Conservation (phyloP, 23 tunicate species). For the Botrylloides violaceus region DNA sequence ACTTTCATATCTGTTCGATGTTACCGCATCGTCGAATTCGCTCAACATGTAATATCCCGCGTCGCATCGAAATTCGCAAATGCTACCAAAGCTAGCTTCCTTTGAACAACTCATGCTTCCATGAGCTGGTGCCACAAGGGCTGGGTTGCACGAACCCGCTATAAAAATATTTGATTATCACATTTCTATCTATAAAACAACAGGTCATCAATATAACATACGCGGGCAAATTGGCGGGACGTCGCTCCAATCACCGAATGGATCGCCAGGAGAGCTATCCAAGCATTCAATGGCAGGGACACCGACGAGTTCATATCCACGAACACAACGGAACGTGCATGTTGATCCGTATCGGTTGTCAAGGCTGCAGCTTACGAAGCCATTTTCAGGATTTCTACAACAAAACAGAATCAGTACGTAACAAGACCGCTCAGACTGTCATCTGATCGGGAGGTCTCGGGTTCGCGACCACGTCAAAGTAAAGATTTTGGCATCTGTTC, state of each 20-base stretch:
- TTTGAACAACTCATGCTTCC: conserved; percentile 29
- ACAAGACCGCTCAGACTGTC: too few relatives aligned
- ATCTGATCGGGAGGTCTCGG: too few relatives aligned
- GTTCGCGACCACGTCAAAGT: too few relatives aligned
- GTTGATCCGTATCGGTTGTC: conserved; percentile 14
- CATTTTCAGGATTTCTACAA: conserved; percentile 18
- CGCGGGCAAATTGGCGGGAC: conserved; percentile 46
- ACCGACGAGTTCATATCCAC: conserved; percentile 28
- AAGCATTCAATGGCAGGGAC: conserved; percentile 17
- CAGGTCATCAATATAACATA: conserved; percentile 16
- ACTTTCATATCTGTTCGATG: conserved; percentile 12
- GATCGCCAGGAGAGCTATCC: conserved; percentile 47
- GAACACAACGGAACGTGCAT: conserved; percentile 33
- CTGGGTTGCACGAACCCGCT: conserved; percentile 39
- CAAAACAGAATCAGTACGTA: too few relatives aligned
- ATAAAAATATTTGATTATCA: background rate
- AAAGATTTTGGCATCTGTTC: too few relatives aligned
- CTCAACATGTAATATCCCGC: conserved; percentile 34
- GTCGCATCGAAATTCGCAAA: conserved; percentile 36
- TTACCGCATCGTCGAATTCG: conserved; percentile 14
- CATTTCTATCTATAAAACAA: background rate
- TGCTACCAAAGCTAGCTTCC: conserved; percentile 25
- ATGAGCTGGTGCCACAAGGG: conserved; percentile 23
- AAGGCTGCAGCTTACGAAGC: conserved; percentile 19
- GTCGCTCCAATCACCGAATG: conserved; percentile 44